Percentiles rank a stretch among this genome's conserved stretches.
Conservation (phyloP, 2,888 invertebrate genomes). For the Cryptophagus acutangulus region DNA sequence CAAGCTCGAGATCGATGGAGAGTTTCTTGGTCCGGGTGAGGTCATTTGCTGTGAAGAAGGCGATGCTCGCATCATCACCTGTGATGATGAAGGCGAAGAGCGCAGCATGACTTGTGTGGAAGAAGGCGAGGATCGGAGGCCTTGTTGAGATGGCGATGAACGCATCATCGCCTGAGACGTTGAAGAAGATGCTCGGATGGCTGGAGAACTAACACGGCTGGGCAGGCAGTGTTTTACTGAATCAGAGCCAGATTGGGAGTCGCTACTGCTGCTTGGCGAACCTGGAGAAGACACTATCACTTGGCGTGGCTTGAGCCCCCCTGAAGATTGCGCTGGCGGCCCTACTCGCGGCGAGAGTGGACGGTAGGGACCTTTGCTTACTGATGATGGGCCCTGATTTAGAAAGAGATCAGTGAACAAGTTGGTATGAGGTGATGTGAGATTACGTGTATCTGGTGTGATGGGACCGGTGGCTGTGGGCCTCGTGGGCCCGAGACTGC, state of each 20-base stretch:
- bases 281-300: constrained; percentile 72
- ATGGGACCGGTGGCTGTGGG: constrained; percentile 61
- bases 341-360: constrained; percentile 65
- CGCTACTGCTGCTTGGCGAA: constrained; percentile 80
- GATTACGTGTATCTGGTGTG: constrained; percentile 64
- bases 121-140: constrained; percentile 33
- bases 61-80: constrained; percentile 35
- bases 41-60: constrained; percentile 28
- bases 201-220: constrained; percentile 46
- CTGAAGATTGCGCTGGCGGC: constrained; percentile 49
- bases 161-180: constrained; percentile 45
- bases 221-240: constrained; percentile 61
- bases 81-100: constrained; percentile 31
- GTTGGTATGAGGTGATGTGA: constrained; percentile 1
- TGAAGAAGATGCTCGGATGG: constrained; percentile 49
- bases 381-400: constrained; percentile 63
- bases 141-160: constrained; percentile 31
- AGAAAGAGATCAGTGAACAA: constrained; percentile 3
- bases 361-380: constrained; percentile 67
- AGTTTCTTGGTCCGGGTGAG: constrained; percentile 37
- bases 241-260: constrained; percentile 75
- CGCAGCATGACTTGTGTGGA: constrained; percentile 15
- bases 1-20: constrained; percentile 42
- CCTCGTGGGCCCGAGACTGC: constrained; percentile 56
- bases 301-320: constrained; percentile 47